These are phyloP conservation scores for Brevimyrus niger DNA, from an alignment of 2,113 vertebrate species.

Conservation along the genomic window DNA sequence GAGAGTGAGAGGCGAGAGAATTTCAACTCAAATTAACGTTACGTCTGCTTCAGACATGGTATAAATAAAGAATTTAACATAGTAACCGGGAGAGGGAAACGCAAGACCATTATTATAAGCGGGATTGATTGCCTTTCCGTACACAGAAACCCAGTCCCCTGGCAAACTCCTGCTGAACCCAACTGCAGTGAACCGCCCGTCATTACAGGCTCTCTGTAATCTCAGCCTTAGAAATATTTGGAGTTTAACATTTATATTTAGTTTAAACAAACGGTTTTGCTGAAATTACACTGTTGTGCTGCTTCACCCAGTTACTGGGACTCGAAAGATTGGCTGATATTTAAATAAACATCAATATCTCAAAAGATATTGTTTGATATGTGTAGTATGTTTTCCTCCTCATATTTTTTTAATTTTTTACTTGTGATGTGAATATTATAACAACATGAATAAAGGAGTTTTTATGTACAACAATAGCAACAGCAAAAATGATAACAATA, in stretches of 20 bases:
- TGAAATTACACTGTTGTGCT: background rate
- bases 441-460: background rate
- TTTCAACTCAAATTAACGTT: constrained; percentile 99
- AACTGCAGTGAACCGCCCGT: constrained; percentile 54
- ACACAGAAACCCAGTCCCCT: constrained; percentile 71
- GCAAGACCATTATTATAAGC: constrained; percentile 55
- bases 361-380: background rate
- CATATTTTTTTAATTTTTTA: background rate
- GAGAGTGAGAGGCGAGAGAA: constrained; percentile 91
- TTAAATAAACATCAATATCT: background rate
- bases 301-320: background rate
- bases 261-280: constrained; percentile 52
- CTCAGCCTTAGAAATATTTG: constrained; percentile 62
- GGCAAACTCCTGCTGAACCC: constrained; percentile 58
- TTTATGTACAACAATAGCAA: background rate
- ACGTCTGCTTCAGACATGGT: constrained; percentile 97
- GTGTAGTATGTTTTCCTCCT: background rate
- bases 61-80: constrained; percentile 99
- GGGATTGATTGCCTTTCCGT: constrained; percentile 69
- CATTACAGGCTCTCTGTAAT: constrained; percentile 65
- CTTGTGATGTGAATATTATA: background rate
- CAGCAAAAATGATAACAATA: background rate
- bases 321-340: background rate
- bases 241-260: constrained; percentile 75
- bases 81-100: constrained; percentile 75